These are phyloP conservation scores for Xestoiulus laeticollis DNA, from an alignment of 2,888 invertebrate species.

Conservation along the genomic window DNA sequence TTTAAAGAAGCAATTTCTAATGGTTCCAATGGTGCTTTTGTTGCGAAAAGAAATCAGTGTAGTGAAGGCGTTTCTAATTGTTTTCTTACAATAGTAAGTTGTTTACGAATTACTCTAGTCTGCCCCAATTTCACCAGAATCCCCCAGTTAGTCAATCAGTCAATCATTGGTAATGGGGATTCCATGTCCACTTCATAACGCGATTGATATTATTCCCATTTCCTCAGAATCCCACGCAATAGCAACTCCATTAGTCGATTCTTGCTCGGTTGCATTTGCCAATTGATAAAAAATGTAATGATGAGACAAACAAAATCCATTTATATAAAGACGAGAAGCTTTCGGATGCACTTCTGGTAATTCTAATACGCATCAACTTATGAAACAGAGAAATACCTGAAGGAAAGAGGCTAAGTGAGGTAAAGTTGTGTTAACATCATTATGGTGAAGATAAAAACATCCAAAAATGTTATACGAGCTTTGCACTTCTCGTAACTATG, in stretches of 20 bases:
- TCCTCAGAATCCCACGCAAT: background rate
- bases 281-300: slow-evolving; percentile 4
- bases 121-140: background rate
- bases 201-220: background rate
- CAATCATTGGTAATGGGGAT: background rate
- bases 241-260: background rate
- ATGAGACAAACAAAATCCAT: slow-evolving; percentile 39
- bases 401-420: background rate
- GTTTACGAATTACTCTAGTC: background rate
- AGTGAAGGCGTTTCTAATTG: background rate
- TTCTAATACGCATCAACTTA: background rate
- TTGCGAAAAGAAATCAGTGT: background rate
- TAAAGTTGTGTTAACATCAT: background rate
- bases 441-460: background rate
- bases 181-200: slow-evolving; percentile 28
- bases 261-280: background rate
- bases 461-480: too few species aligned
- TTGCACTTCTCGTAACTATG: too few species aligned
- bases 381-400: background rate
- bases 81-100: background rate
- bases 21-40: background rate
- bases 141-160: background rate
- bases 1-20: too few species aligned
- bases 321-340: background rate
- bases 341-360: background rate